phyloP scores from a whole-genome alignment of 2,113 vertebrate species.

The Myotis davidii region DNA sequence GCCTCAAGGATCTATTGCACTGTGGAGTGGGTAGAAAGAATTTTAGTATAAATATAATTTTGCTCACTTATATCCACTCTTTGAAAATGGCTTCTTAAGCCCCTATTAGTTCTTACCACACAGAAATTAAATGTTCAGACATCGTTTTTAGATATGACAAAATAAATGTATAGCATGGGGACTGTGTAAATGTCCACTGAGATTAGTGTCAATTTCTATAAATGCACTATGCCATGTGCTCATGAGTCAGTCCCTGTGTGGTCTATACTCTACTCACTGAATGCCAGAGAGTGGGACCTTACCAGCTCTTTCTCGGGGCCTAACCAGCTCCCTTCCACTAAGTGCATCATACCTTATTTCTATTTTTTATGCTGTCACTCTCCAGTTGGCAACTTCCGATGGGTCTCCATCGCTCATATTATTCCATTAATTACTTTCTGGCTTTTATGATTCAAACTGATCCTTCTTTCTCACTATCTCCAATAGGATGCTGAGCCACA shows the following conservation, averaged over 20 bases:
- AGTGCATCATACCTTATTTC: neutral
- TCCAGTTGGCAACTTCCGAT: neutral
- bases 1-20: neutral
- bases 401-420: neutral
- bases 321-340: neutral
- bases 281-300: neutral
- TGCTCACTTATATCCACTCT: neutral
- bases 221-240: too few relatives aligned
- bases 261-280: neutral
- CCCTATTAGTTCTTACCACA: neutral
- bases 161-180: neutral
- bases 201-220: neutral
- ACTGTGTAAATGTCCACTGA: neutral
- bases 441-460: neutral
- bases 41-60: conserved; percentile 2
- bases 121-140: neutral
- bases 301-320: neutral
- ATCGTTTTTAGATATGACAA: neutral
- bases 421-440: neutral
- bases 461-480: neutral
- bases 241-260: neutral
- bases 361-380: too few relatives aligned
- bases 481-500: neutral
- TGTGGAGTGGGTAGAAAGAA: neutral
- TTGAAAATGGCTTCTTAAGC: conserved; percentile 2